These are phyloP conservation scores for Quadroppia sp. DNA, from an alignment of 2,888 invertebrate genomes.

Conservation along the genomic window DNA sequence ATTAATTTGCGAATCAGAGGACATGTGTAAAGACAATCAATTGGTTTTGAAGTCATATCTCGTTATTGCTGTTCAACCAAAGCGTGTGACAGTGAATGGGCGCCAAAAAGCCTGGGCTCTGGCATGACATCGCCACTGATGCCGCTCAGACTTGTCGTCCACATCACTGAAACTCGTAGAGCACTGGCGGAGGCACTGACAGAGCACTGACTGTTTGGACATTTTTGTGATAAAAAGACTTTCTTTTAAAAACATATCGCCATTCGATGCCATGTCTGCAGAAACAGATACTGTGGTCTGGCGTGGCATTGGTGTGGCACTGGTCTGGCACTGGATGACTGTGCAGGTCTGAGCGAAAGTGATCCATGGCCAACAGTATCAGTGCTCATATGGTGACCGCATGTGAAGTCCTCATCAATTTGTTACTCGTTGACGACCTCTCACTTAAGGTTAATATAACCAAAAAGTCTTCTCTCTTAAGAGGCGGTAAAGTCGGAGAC, in stretches of 20 bases:
- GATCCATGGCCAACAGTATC: neutral
- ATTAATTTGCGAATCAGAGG: conserved; percentile 30
- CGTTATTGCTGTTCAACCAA: conserved; percentile 24
- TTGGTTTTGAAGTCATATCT: conserved; percentile 28
- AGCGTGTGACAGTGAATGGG: conserved; percentile 35
- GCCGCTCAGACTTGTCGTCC: neutral
- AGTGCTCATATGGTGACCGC: conserved; percentile 42
- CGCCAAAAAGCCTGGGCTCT: conserved; percentile 14
- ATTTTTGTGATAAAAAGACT: conserved; percentile 30
- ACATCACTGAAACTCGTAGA: neutral
- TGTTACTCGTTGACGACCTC: conserved; percentile 37
- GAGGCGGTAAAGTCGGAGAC: conserved; percentile 27
- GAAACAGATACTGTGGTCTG: conserved; percentile 2
- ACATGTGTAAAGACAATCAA: conserved; percentile 20
- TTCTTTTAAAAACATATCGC: conserved; percentile 31
- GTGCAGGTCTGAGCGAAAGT: neutral
- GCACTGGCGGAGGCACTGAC: neutral
- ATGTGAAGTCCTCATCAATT: conserved; percentile 37
- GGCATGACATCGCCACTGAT: conserved; percentile 10
- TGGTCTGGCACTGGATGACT: neutral
- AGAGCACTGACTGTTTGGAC: conserved; percentile 23
- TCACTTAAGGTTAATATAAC: conserved; percentile 38
- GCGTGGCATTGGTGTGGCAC: neutral
- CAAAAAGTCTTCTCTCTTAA: conserved; percentile 27
- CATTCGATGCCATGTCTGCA: neutral